Base-by-base conservation (phyloP, 92 coral and sea anemone genomes). In the Desmophyllum pertusum region DNA sequence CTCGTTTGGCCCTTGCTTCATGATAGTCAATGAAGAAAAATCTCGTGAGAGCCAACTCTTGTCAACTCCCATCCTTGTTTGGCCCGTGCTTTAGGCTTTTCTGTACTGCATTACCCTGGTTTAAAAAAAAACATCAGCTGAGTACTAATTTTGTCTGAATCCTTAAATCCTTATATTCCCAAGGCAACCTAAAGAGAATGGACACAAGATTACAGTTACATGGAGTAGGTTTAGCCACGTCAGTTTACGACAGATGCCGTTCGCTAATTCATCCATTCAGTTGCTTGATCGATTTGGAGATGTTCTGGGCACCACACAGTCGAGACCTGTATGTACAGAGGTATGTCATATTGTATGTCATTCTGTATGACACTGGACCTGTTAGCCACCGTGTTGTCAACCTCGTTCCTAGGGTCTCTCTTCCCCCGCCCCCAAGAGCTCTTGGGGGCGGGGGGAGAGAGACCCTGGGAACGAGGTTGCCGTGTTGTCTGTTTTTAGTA, bases 291-390 rank as follows among this genome's bases (percentile, higher is more conserved):
- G 93, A 94, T 63, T 30, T 92, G 27, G 98, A 94, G 84, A 87
- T 88, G 86, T 74, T 85, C 37, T 92, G 90, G 85, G 88, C 93
- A 17, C 95, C 91, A 3, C 95, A 92, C 80, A 94, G 95, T 19
- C 84, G 90, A 37, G 88, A 91, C 59, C 68, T 68, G 64, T 51
- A 39, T 1, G 39, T 37, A 0, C 83, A 76, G 50, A 74, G 93
- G 91, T 92, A 71, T 19, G 75, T 13, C 14, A 5, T 11, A 21
- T 36, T 25, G 29, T 5, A n/a, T 25, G 64, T 1, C 8, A 15
- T 36, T 1, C 40, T 46, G 15, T 9, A 46, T 46, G 15, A 46
- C 52, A 8, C 15, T 8, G 10, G 15, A 15, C 15, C 27, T 36
- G 55, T 75, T 35, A 37, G 1, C 18, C 25, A 11, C 41, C 25